These are phyloP conservation scores for Thryonomys swinderianus DNA, from an alignment of 2,113 vertebrate genomes.

Conservation along the genomic window DNA sequence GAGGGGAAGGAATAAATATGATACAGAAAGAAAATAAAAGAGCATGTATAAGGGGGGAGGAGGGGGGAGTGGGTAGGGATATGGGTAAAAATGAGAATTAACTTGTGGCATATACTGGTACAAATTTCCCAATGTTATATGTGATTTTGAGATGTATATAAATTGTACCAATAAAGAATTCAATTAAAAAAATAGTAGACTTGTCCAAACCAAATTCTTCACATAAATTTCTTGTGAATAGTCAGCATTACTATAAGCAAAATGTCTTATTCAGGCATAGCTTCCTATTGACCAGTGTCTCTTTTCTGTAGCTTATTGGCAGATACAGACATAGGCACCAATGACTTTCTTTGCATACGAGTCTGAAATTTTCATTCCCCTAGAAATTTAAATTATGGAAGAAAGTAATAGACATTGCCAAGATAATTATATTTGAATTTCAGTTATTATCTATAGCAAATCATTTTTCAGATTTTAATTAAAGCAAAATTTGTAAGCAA, in stretches of 20 bases:
- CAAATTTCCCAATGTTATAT: too few relatives aligned
- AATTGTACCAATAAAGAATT: too few relatives aligned
- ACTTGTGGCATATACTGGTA: too few relatives aligned
- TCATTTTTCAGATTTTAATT: not conserved
- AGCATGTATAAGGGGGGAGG: too few relatives aligned
- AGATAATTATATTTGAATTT: not conserved
- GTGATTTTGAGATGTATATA: too few relatives aligned
- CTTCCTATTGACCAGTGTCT: not conserved
- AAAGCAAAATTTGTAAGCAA: not conserved
- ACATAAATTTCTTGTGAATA: not conserved
- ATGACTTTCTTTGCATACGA: not conserved
- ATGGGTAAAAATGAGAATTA: too few relatives aligned
- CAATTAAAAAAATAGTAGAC: too few relatives aligned
- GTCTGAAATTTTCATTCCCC: not conserved
- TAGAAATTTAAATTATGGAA: not conserved
- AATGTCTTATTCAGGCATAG: not conserved
- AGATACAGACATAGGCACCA: too few relatives aligned
- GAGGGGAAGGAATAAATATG: too few relatives aligned
- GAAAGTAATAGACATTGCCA: not conserved
- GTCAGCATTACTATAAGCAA: not conserved
- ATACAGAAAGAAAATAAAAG: too few relatives aligned
- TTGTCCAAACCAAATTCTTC: not conserved
- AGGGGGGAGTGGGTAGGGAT: too few relatives aligned
- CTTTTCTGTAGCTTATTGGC: too few relatives aligned
- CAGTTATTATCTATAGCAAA: not conserved